Base-by-base conservation (phyloP, 2,797 vertebrate genomes). In the Paedocypris micromegethes region DNA sequence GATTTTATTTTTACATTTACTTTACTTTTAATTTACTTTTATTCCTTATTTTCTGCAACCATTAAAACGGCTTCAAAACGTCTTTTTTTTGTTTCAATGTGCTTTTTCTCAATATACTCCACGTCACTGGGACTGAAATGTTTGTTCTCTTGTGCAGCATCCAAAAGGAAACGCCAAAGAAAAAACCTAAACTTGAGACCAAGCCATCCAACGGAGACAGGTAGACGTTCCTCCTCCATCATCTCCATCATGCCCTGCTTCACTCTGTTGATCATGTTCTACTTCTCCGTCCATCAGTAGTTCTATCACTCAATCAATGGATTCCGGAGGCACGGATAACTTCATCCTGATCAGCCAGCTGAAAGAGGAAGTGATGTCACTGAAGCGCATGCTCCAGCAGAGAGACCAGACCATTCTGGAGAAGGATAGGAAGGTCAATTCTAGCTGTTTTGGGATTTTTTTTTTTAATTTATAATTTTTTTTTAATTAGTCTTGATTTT, bases 161-260 rank as follows among this genome's bases (percentile, higher is more conserved):
- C 90, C 97, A 99, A 91, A 99, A 98, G 89, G 97, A 99, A 91
- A 96, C 94, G 87, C 97, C 95, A 96, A 98, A 99, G 95, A 99
- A 99, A 91, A 99, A 98, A 84, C 93, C 94, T 90, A 99, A 98
- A 92, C 90, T 98, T 88, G 96, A 99, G 92, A 89, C 94, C 86
- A 99, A 99, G 94, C 96, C 95, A 91, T 98, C 96, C 75, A 98
- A 98, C 73, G 96, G 96, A 90, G 96, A 99, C 92, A 98, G 96
- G 96, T 91, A 78, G 8, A 47, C 43, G 45, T 23, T 5, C 48
- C 0, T n/a, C n/a, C 54, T 49, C 40, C 38, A 51, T 45, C 7
- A 8, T 45, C 8, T 45, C 5, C 47, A 5, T 44, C 4, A 7
- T 55, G 54, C 37, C 2, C 41, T 60, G 2, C 7, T 70, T 51